Percentiles rank a stretch among this genome's conserved stretches.
Conservation (phyloP, 2,113 vertebrate genomes). For the Synodontis membranacea region DNA sequence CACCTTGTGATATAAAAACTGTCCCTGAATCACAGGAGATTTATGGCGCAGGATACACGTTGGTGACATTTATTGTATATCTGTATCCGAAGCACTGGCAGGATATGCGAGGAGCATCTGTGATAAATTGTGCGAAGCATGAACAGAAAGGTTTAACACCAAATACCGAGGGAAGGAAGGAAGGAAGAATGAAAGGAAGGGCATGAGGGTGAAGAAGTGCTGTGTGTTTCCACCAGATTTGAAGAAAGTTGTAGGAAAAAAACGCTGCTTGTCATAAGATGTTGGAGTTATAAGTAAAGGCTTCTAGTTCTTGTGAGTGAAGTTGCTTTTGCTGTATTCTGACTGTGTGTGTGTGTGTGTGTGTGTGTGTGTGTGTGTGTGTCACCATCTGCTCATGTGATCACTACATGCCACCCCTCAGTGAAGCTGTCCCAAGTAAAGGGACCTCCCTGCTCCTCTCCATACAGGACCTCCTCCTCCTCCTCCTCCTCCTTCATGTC, state of each 20-base stretch:
- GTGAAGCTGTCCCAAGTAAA: not conserved
- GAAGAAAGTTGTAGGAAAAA: not conserved
- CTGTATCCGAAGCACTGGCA: conserved; percentile 23
- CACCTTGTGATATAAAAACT: not conserved
- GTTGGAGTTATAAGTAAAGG: not conserved
- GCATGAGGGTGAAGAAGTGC: not conserved
- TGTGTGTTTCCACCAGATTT: not conserved
- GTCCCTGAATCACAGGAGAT: conserved; percentile 19
- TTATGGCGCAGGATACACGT: conserved; percentile 18
- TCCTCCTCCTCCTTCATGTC: conserved; percentile 19
- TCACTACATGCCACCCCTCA: conserved; percentile 24
- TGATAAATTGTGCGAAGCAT: conserved; percentile 13
- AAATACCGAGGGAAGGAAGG: not conserved
- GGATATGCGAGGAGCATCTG: conserved; percentile 14
- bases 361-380: conserved; percentile 3
- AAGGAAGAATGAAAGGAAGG: not conserved
- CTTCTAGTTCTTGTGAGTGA: not conserved
- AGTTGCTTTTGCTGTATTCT: not conserved
- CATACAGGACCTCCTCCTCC: conserved; percentile 6
- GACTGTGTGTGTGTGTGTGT: not conserved
- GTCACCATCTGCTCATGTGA: conserved; percentile 26
- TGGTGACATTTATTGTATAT: conserved; percentile 28
- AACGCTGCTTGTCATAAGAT: not conserved
- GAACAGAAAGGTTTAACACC: not conserved
- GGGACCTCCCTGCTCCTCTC: conserved; percentile 17